Conservation (phyloP, 2,113 vertebrate species). For the Paraplagusia blochii region DNA sequence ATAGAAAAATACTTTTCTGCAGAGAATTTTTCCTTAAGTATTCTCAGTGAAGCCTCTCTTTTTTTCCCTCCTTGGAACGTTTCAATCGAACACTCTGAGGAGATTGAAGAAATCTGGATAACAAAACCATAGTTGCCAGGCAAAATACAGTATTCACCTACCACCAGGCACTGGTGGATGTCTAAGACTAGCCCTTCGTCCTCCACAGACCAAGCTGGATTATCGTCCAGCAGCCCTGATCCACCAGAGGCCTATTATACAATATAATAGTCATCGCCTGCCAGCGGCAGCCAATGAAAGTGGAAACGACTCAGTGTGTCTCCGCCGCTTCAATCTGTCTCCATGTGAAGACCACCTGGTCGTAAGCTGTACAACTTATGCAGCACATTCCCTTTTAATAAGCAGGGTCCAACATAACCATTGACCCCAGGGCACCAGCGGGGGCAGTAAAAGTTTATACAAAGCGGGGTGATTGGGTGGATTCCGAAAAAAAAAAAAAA, state of each 20-base stretch:
- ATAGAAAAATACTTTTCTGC: background rate
- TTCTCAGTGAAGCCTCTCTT: slow-evolving; percentile 3
- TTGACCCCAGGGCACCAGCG: background rate
- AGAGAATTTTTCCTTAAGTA: slow-evolving; percentile 9
- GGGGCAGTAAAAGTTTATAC: background rate
- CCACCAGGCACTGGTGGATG: background rate
- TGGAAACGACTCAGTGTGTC: background rate
- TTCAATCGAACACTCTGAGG: background rate
- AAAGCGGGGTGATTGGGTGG: background rate
- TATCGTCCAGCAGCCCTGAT: background rate
- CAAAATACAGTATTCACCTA: background rate
- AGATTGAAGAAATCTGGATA: background rate
- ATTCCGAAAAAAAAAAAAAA: background rate
- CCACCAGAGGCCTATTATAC: background rate
- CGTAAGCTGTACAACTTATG: background rate
- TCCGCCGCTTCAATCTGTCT: background rate
- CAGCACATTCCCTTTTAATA: background rate
- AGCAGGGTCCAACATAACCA: background rate
- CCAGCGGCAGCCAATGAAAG: background rate
- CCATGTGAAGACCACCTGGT: background rate
- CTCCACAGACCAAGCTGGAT: background rate
- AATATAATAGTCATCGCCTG: background rate
- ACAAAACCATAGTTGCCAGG: background rate
- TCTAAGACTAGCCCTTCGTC: background rate
- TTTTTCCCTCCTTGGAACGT: background rate